A percentile compares a stretch with the other conserved stretches of the same genome.
These are phyloP conservation scores for Liposcelis brunnea DNA, from an alignment of 2,888 invertebrate genomes.

Conservation along the genomic window DNA sequence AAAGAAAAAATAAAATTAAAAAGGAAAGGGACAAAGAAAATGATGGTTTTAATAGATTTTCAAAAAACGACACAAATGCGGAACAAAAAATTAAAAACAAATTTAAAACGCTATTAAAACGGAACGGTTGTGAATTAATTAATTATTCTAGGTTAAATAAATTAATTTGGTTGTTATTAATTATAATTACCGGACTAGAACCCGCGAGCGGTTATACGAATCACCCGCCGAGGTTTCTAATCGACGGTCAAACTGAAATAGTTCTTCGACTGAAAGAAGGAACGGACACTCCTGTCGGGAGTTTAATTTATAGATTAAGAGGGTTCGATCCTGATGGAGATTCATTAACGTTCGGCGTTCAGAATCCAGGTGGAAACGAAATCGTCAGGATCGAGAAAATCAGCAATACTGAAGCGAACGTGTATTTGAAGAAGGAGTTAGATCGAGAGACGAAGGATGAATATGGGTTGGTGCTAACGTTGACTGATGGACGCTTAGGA, in stretches of 20 bases:
- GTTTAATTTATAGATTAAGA: conserved; percentile 60
- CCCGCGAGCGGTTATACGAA: conserved; percentile 29
- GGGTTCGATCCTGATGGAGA: conserved; percentile 80
- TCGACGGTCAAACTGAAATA: conserved; percentile 79
- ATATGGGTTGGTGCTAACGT: conserved; percentile 70
- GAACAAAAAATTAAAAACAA: no score
- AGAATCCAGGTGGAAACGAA: conserved; percentile 55
- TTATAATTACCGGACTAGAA: no score
- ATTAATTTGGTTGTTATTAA: no score
- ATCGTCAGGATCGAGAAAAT: conserved; percentile 69
- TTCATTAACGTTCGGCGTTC: conserved; percentile 61
- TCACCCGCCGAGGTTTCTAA: conserved; percentile 71
- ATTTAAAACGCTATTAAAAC: no score
- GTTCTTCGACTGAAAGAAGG: conserved; percentile 80
- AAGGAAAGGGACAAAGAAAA: no score
- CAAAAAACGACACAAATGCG: no score
- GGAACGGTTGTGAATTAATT: no score
- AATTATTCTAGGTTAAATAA: no score
- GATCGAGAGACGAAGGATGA: conserved; percentile 85
- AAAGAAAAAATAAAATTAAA: no score
- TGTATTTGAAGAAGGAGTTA: conserved; percentile 73
- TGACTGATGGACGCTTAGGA: conserved; percentile 74
- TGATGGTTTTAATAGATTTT: no score
- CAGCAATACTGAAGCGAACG: conserved; percentile 65
- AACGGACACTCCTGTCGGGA: conserved; percentile 64